These are phyloP conservation scores for Falco punctatus DNA, from an alignment of 2,113 vertebrate genomes.

Conservation along the genomic window DNA sequence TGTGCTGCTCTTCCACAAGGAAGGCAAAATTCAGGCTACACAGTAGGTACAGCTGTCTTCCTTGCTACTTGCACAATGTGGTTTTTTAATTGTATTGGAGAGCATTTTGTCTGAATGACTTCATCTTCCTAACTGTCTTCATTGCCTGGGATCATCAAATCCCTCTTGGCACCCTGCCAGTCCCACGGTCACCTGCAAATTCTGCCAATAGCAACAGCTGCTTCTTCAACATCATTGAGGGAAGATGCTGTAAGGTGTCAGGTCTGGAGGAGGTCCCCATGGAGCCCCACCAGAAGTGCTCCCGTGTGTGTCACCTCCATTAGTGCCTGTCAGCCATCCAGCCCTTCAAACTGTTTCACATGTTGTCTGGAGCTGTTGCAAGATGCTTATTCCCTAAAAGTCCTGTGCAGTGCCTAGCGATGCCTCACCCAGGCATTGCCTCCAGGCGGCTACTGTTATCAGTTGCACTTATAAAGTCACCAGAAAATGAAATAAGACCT, in stretches of 20 bases:
- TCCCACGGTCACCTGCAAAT: neutral
- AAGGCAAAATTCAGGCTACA: neutral
- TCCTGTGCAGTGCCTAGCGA: neutral
- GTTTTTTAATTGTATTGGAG: neutral
- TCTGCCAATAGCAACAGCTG: neutral
- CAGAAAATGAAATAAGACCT: neutral
- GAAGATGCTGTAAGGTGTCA: neutral
- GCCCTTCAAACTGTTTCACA: rapidly evolving
- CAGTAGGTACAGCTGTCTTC: neutral
- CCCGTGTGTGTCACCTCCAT: neutral
- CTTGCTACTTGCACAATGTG: neutral
- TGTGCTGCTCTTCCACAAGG: neutral
- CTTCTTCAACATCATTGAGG: neutral
- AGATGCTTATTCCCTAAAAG: neutral
- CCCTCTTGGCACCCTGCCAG: neutral
- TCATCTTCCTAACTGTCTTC: neutral
- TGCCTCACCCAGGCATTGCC: neutral
- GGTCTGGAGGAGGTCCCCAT: neutral
- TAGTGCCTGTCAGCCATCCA: neutral
- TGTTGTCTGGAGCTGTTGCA: neutral
- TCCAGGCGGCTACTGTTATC: neutral
- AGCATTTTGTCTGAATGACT: neutral
- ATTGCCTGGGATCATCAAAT: neutral
- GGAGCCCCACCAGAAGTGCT: neutral
- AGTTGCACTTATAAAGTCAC: neutral